Evolutionary conservation across 1,140 invertebrate genomes (phyloP).

Genomic region (Saccostrea echinata): DNA sequence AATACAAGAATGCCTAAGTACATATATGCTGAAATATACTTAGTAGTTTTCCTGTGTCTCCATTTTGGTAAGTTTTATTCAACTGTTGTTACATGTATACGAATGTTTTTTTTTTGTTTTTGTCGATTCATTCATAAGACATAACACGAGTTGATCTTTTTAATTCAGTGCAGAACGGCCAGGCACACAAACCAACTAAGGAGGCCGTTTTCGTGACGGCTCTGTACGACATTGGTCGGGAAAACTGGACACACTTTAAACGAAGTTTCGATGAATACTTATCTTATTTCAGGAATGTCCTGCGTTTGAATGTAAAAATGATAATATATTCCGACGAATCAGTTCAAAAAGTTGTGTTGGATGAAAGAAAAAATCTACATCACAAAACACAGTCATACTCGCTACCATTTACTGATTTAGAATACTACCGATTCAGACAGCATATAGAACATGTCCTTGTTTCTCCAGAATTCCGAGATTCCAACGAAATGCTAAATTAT

Average conservation of each 20-base stretch:
- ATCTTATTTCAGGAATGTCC: neutral
- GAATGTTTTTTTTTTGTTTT: too few species aligned
- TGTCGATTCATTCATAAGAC: neutral
- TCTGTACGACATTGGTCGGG: constrained; percentile 51
- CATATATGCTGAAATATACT: too few species aligned
- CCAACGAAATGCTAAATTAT: constrained; percentile 55
- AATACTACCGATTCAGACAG: constrained; percentile 46
- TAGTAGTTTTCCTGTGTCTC: too few species aligned
- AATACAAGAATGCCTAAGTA: too few species aligned
- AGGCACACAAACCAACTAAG: neutral
- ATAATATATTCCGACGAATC: constrained; percentile 36
- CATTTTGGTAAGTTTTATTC: too few species aligned
- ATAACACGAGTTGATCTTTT: neutral
- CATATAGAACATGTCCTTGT: constrained; percentile 50
- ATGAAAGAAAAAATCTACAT: neutral
- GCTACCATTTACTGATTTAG: constrained; percentile 37
- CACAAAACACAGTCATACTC: neutral
- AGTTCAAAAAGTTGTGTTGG: neutral
- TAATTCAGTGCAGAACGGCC: neutral
- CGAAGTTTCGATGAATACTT: constrained; percentile 41
- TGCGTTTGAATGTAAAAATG: constrained; percentile 7
- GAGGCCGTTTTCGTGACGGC: constrained; percentile 44
- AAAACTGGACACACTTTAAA: neutral
- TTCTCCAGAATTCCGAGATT: constrained; percentile 50
- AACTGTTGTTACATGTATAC: too few species aligned